Base-by-base conservation (phyloP, 37 sponge, comb jelly and placozoan genomes). In the Ephydatia muelleri region DNA sequence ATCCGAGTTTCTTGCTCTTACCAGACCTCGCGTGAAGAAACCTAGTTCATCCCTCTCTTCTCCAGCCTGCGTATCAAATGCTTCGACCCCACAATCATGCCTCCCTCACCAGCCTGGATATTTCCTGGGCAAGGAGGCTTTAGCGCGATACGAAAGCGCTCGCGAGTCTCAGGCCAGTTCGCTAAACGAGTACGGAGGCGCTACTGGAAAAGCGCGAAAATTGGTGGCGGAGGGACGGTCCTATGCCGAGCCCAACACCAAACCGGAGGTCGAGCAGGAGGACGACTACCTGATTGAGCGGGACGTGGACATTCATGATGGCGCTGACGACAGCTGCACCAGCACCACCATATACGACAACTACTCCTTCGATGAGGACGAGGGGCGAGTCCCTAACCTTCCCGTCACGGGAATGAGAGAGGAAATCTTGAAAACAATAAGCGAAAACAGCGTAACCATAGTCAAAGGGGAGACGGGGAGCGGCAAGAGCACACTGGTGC, bases 401-500 rank as follows among this genome's bases (percentile, higher is more conserved):
- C 98, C 98, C 25, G 92, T 98, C 57, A 82, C 84, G 21, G 48
- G 75, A 0, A 49, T 84, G 68, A 76, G 71, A n/a, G 84, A 88
- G 13, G 67, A 87, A 38, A 92, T 98, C 25, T 27, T 98, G 22
- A 43, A 76, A 26, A 92, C 91, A 13, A 94, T 98, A 36, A 87
- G 90, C 49, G 34, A 72, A 12, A 89, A 91, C 76, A 83, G 87
- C 8, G 95, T 97, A 12, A 90, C 92, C 0, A 86, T 98, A 12
- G 88, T 98, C 43, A 80, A 93, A 47, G 98, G 96, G 1, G 75
- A 91, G 21, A 98, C 98, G 9, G 94, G 94, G 12, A 94, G 95
- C 76, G 97, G 97, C 6, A 97, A 97, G 81, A 94, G 92, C 35
- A 97, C 97, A 1, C 95, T 91, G 74, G 97, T 97, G n/a, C 94